phyloP scores from a whole-genome alignment of 2,797 vertebrate species.

The Esox lucius region DNA sequence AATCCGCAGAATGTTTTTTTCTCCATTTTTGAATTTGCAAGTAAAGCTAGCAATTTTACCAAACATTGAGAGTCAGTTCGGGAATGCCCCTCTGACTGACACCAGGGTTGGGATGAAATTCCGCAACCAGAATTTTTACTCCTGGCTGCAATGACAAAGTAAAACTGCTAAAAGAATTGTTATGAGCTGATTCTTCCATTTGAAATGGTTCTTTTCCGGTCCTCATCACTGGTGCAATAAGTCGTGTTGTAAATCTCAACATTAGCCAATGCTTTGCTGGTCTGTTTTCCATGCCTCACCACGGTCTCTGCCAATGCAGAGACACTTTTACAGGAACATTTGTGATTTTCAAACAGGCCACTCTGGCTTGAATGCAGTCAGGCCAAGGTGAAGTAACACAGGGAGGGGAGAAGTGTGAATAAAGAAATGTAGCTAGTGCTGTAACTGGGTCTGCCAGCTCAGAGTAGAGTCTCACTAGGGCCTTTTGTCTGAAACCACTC shows the following conservation, averaged over 20 bases:
- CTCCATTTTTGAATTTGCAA: too few species aligned
- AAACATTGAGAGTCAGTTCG: too few species aligned
- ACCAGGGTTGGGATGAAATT: too few species aligned
- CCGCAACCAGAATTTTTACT: too few species aligned
- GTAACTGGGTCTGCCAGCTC: neutral
- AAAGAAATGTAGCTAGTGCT: constrained; percentile 22
- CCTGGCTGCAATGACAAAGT: too few species aligned
- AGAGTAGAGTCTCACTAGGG: constrained; percentile 7
- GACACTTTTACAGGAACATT: constrained; percentile 32
- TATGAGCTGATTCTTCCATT: constrained; percentile 11
- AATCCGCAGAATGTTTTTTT: too few species aligned
- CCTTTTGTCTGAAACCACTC: neutral
- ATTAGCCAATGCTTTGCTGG: constrained; percentile 23
- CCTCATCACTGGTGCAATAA: constrained; percentile 23
- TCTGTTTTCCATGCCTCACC: constrained; percentile 22
- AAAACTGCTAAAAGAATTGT: constrained; percentile 14
- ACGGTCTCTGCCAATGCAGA: constrained; percentile 17
- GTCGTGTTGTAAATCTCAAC: constrained; percentile 28
- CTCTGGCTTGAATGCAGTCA: constrained; percentile 38
- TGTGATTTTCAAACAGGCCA: constrained; percentile 39
- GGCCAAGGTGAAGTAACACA: constrained; percentile 42
- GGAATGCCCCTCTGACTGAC: too few species aligned
- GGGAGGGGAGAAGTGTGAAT: constrained; percentile 28
- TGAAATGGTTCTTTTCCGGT: constrained; percentile 29
- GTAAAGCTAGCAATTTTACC: too few species aligned